Evolutionary conservation across 2,797 vertebrate species (phyloP).

Genomic region (Notolepis coatsorum): DNA sequence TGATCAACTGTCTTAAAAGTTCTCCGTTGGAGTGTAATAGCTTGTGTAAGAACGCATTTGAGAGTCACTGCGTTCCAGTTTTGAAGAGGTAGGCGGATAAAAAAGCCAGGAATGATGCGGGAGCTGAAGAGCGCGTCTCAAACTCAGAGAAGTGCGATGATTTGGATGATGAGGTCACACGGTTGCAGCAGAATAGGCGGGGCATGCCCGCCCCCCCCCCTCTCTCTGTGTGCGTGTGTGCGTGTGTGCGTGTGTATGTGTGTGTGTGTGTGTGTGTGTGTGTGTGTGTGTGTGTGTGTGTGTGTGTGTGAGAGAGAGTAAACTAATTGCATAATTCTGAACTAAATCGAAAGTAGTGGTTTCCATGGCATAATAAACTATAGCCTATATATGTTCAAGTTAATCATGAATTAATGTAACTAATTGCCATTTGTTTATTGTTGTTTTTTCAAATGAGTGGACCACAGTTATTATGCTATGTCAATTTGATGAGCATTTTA

Average conservation of each 20-base stretch:
- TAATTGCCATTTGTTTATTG: too few relatives aligned
- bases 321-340: too few relatives aligned
- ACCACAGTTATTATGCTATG: too few relatives aligned
- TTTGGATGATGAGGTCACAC: conserved; percentile 70
- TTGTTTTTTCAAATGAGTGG: too few relatives aligned
- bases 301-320: neutral
- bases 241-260: conserved; percentile 1
- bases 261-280: conserved; percentile 5
- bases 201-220: conserved; percentile 27
- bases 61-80: conserved; percentile 51
- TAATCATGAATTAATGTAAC: too few relatives aligned
- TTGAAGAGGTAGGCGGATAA: conserved; percentile 47
- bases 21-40: conserved; percentile 70
- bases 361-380: too few relatives aligned
- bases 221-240: neutral
- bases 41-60: conserved; percentile 30
- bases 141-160: conserved; percentile 51
- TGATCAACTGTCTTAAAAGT: conserved; percentile 36
- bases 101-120: conserved; percentile 55
- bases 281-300: neutral
- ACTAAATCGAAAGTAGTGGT: too few relatives aligned
- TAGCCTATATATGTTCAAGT: too few relatives aligned
- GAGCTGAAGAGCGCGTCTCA: conserved; percentile 57
- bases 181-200: conserved; percentile 61
- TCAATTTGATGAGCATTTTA: too few relatives aligned